phyloP scores from a whole-genome alignment of 2,888 invertebrate species.

The Polydrusus pterygomalis region DNA sequence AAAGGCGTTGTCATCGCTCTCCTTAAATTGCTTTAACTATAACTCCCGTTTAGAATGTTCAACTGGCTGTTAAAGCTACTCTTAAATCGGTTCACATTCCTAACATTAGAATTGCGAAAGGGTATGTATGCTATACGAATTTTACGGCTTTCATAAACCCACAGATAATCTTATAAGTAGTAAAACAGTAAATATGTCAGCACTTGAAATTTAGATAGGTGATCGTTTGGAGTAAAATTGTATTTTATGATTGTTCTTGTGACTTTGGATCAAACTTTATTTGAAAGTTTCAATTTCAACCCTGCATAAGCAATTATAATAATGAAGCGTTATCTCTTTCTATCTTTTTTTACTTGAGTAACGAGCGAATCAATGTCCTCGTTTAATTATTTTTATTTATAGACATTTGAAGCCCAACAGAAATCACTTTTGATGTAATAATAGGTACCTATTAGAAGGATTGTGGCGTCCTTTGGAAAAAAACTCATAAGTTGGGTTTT shows the following conservation, averaged over 20 bases:
- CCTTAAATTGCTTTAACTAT: conserved; percentile 7
- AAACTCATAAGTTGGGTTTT: too few relatives aligned
- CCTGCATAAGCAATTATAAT: too few relatives aligned
- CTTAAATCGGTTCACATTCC: conserved; percentile 3
- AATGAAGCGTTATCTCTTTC: too few relatives aligned
- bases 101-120: neutral
- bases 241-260: neutral
- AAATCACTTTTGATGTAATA: too few relatives aligned
- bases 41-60: conserved; percentile 8
- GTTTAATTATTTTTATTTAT: too few relatives aligned
- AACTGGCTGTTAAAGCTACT: neutral
- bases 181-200: conserved; percentile 17
- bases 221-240: neutral
- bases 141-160: conserved; percentile 18
- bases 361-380: too few relatives aligned
- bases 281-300: too few relatives aligned
- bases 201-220: conserved; percentile 10
- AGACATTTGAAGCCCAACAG: too few relatives aligned
- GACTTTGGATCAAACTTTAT: too few relatives aligned
- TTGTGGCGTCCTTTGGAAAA: too few relatives aligned
- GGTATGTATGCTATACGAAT: conserved; percentile 7
- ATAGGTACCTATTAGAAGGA: too few relatives aligned
- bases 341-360: too few relatives aligned
- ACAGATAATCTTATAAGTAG: conserved; percentile 24
- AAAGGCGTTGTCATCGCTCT: conserved; percentile 5